Percentiles rank a stretch among this genome's conserved stretches.
phyloP scores from a whole-genome alignment of 2,888 invertebrate species.

The Phania funesta region DNA sequence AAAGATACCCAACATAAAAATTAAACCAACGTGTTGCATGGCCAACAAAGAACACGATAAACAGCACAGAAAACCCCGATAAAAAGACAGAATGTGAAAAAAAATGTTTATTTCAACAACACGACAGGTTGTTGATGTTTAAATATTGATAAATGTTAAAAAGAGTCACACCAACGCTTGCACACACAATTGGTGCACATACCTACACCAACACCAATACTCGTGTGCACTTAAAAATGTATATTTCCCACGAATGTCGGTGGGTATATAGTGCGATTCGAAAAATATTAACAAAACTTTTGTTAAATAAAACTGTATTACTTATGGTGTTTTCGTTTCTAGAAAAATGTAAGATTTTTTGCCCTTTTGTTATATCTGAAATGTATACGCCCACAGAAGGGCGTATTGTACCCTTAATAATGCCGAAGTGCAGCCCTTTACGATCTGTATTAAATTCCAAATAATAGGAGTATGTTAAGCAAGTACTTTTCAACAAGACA shows the following conservation, averaged over 20 bases:
- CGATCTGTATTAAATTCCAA: too few relatives aligned
- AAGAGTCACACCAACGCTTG: constrained; percentile 8
- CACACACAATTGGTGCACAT: background rate
- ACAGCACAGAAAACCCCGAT: background rate
- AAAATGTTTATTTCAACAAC: constrained; percentile 61
- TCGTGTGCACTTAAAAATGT: background rate
- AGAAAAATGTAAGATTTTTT: too few relatives aligned
- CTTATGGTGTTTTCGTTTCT: too few relatives aligned
- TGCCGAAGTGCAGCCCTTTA: too few relatives aligned
- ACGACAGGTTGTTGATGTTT: constrained; percentile 58
- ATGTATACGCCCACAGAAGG: too few relatives aligned
- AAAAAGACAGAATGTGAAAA: constrained; percentile 25
- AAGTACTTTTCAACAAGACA: too few relatives aligned
- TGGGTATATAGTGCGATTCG: background rate
- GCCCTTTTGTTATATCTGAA: too few relatives aligned
- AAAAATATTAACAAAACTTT: background rate
- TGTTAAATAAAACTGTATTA: too few relatives aligned
- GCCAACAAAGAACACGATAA: constrained; percentile 6
- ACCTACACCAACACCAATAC: too few relatives aligned
- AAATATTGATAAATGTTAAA: constrained; percentile 60
- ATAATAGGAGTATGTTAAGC: too few relatives aligned
- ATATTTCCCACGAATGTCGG: too few relatives aligned
- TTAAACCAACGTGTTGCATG: constrained; percentile 62
- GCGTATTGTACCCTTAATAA: too few relatives aligned
- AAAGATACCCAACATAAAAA: constrained; percentile 6